Evolutionary conservation across 2,888 invertebrate genomes (phyloP), one percentile per base, ranked within the genome.

Genomic region (Acronicta aceris): DNA sequence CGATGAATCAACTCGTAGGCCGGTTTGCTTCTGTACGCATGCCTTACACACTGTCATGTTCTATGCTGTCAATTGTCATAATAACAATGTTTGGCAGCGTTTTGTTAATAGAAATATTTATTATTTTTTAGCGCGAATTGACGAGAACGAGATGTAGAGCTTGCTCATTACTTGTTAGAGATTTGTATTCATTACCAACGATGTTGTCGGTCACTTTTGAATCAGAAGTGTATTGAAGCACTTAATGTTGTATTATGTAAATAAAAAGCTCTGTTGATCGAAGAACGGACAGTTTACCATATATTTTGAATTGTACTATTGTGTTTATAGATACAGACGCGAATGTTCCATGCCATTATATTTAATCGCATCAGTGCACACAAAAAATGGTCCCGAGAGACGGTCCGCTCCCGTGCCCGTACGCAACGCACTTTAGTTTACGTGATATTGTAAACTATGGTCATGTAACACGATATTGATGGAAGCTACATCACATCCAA

Each of bases 1-100:
- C 68, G 64, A 81, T 87, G 88, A 84, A 90, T 73, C 88, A 83
- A 76, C 67, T 71, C 72, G 60, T 70, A 65, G 68, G 59, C 62
- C 49, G 59, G 61, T 60, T 59, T 76, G 81, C 83, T 83, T 72
- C 83, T 75, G 85, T 85, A 79, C 81, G 79, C 79, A 76, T 75
- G 81, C 78, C 66, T 52, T 21, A 41, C 30, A 16, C 36, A 30
- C 69, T 68, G 69, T 74, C 69, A 63, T 55, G 54, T 63, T 55
- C 17, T 49, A 47, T 63, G 21, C 27, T 12, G 36, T 72, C 73
- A 69, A 52, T 60, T 8, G 21, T 16, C 30, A 3, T n/a, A 33
- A 13, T 45, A 52, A 27, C 16, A 30, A 10, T 7, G 13, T 46
- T n/a, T 30, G 41, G 30, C 13, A 67, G 27, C 40, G n/a, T 27